Percentiles rank a stretch among this genome's conserved stretches.
Conservation (phyloP, 2,888 invertebrate species). For the Diploptera punctata region DNA sequence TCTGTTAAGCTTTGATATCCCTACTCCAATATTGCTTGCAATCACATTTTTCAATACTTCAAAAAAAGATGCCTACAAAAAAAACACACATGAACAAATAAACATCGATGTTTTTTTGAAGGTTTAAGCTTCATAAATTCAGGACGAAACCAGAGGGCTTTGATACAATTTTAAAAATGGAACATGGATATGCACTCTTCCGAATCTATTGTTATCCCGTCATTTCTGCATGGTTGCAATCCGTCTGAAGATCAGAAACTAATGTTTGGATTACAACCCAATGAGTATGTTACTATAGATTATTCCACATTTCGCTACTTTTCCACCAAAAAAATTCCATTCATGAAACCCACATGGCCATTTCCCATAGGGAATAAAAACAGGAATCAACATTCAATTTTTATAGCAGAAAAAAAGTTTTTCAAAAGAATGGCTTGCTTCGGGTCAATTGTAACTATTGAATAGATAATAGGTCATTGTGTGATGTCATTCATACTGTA, state of each 20-base stretch:
- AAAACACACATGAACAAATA: too few species aligned
- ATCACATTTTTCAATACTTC: too few species aligned
- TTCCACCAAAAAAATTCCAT: not conserved
- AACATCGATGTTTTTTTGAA: too few species aligned
- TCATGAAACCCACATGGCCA: not conserved
- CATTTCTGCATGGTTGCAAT: not conserved
- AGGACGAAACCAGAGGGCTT: too few species aligned
- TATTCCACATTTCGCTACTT: not conserved
- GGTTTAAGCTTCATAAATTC: too few species aligned
- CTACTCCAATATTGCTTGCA: too few species aligned
- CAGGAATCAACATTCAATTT: not conserved
- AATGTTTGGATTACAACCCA: not conserved
- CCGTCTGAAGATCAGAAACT: not conserved
- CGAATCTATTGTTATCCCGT: constrained; percentile 8
- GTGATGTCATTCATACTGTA: too few species aligned
- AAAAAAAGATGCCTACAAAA: too few species aligned
- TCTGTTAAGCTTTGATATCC: too few species aligned
- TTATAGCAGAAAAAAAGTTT: not conserved
- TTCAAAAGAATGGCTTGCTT: not conserved
- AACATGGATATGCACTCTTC: not conserved
- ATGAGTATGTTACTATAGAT: not conserved
- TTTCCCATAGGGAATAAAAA: not conserved
- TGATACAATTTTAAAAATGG: constrained; percentile 6
- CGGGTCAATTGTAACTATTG: not conserved
- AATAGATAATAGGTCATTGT: too few species aligned